These are phyloP conservation scores for Aquatica leii DNA, from an alignment of 2,888 invertebrate genomes.

Conservation along the genomic window DNA sequence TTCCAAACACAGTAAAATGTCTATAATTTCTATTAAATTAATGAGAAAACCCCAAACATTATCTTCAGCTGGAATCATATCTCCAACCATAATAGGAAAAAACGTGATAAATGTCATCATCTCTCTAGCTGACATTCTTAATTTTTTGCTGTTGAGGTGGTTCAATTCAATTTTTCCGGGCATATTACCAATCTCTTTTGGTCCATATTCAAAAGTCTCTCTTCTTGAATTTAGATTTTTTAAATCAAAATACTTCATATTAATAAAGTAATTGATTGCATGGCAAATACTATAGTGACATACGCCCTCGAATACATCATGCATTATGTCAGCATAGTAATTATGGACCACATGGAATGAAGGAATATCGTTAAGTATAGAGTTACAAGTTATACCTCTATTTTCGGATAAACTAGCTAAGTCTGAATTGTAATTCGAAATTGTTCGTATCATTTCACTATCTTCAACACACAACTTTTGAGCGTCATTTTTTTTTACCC, in stretches of 20 bases:
- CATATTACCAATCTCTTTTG: slow-evolving; percentile 30
- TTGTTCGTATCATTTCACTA: slow-evolving; percentile 5
- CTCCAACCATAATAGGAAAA: slow-evolving; percentile 43
- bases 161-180: slow-evolving; percentile 18
- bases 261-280: slow-evolving; percentile 23
- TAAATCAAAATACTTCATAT: slow-evolving; percentile 33
- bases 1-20: slow-evolving; percentile 33
- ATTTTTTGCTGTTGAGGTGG: slow-evolving; percentile 12
- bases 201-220: slow-evolving; percentile 29
- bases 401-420: slow-evolving; percentile 15
- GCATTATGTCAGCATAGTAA: slow-evolving; percentile 35
- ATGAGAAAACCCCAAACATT: slow-evolving; percentile 41
- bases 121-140: slow-evolving; percentile 42
- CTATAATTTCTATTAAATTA: slow-evolving; percentile 41
- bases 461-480: slow-evolving; percentile 25
- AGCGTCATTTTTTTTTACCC: slow-evolving; percentile 7
- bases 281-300: slow-evolving; percentile 25
- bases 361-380: slow-evolving; percentile 10
- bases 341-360: slow-evolving; percentile 39
- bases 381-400: slow-evolving; percentile 32
- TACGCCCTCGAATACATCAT: slow-evolving; percentile 30
- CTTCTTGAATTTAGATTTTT: slow-evolving; percentile 25
- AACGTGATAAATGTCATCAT: slow-evolving; percentile 39
- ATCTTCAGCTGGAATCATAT: slow-evolving; percentile 40
- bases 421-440: slow-evolving; percentile 4